Base-by-base conservation (phyloP, 2,113 vertebrate genomes). In the mouse (Mus musculus) region DNA sequence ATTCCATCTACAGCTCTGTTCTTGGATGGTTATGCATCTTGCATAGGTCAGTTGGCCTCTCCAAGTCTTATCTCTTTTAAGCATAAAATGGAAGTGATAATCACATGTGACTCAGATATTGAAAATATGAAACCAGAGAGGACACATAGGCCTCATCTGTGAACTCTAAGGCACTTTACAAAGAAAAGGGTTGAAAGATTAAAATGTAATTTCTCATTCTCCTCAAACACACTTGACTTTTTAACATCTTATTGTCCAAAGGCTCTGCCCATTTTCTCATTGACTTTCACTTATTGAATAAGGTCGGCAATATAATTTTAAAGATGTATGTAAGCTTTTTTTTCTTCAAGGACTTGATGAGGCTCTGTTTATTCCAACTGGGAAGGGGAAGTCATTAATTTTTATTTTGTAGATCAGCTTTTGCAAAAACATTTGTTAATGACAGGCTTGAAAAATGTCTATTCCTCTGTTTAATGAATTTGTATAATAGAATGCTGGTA, bases 281-380 rank as follows among this genome's bases (percentile, higher is more conserved):
- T 94, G 94, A 96, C 91, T 97, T 98, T 98, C 86, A 88, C 49
- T 96, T 95, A 96, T 88, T 97, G 96, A 97, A 96, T 97, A 96
- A 96, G 89, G 95, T 95, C 89, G 94, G 81, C 63, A 94, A 88
- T 84, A 94, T 87, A 93, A 94, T 96, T 96, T 97, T 82, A 87
- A 96, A 67, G 88, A 72, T 87, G 65, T 78, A 93, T 81, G 86
- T 77, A 96, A 92, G 93, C 24, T 93, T 88, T 65, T 42, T 96
- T 94, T 95, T 72, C 76, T 95, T 89, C 82, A 85, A 84, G 81
- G n/a, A 59, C 11, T 96, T 93, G 82, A 95, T 89, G 93, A 96
- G 59, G 22, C 42, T 82, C 52, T 59, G 17, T 69, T 95, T 96
- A 94, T 97, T 96, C 96, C 65, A 88, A 54, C 14, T 88, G n/a